Evolutionary conservation across 2,113 vertebrate species (phyloP).

Genomic region (Amphilophus citrinellus): DNA sequence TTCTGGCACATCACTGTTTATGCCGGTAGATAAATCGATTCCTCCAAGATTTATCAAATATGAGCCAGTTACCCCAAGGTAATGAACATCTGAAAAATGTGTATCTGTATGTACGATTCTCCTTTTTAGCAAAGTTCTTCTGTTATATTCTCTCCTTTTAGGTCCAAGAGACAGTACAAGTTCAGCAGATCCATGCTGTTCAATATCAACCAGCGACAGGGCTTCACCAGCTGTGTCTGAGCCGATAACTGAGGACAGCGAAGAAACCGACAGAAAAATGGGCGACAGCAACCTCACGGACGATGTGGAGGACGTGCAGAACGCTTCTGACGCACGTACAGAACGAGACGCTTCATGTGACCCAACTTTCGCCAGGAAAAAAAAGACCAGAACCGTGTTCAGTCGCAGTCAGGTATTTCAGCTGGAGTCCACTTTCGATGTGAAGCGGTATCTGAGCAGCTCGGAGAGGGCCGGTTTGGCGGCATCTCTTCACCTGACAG

Average conservation of each 20-base stretch:
- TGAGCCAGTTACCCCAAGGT: neutral
- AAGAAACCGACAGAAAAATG: constrained; percentile 64
- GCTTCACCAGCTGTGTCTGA: constrained; percentile 87
- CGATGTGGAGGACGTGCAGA: constrained; percentile 66
- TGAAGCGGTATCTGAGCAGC: constrained; percentile 91
- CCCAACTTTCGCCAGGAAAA: constrained; percentile 78
- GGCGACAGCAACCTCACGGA: constrained; percentile 57
- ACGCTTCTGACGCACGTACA: constrained; percentile 33
- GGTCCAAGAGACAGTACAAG: constrained; percentile 62
- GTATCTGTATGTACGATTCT: neutral
- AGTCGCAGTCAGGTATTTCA: constrained; percentile 91
- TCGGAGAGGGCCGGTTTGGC: constrained; percentile 88
- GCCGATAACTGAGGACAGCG: constrained; percentile 72
- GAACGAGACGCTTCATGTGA: constrained; percentile 61
- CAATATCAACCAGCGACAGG: constrained; percentile 83
- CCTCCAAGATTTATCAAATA: neutral
- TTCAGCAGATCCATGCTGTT: constrained; percentile 69
- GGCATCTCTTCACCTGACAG: constrained; percentile 87
- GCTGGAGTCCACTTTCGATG: constrained; percentile 90
- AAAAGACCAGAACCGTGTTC: constrained; percentile 92
- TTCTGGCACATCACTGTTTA: neutral
- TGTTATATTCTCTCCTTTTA: constrained; percentile 25
- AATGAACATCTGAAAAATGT: neutral
- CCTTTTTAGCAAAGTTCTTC: neutral
- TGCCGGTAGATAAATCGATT: too few species aligned